Base-by-base conservation (phyloP, 2,797 vertebrate species). In the Sebastes aleutianus region DNA sequence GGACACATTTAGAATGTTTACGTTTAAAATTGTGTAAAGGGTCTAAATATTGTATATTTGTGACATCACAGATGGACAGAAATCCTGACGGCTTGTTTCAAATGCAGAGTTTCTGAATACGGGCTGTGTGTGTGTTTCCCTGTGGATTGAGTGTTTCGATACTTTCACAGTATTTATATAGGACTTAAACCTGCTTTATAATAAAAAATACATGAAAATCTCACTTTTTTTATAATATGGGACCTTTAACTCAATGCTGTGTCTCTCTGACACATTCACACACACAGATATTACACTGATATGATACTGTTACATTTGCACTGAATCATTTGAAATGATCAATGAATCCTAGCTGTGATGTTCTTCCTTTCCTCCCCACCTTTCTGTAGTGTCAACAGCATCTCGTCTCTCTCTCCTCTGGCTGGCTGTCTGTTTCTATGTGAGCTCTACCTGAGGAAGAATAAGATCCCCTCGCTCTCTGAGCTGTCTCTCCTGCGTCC, bases 381-480 rank as follows among this genome's bases (percentile, higher is more conserved):
- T 72, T 5, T 78, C 63, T 34, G 0, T 82, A 99, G 98, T 1
- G 97, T 96, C 66, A 99, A 99, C 72, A 93, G 93, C 74, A 97
- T 99, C 90, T 95, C 93, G 0, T 96, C 95, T 66, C 96, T 99
- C 0, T 96, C 98, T 85, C 94, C 97, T 0, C 78, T 99, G 84
- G 94, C 95, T 29, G 89, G 83, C 34, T 99, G 98, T 84, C 95
- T 88, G 85, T 96, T 93, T 32, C 95, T 99, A 82, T 95, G 93
- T 0, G 98, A 99, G 91, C 97, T 99, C 1, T 99, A 99, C 85
- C 90, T 99, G 88, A 95, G 99, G 78, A 96, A 85, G 82, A 99
- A 99, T 92, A 79, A 89, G 86, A 96, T 99, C 29, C 64, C 87
- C 12, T 96, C 92, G 6, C 95, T 99, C 10, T 88, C 91, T 0